These are phyloP conservation scores for Temnopleurus reevesii DNA, from an alignment of 53 echinoderm and acorn worm genomes.

Conservation along the genomic window DNA sequence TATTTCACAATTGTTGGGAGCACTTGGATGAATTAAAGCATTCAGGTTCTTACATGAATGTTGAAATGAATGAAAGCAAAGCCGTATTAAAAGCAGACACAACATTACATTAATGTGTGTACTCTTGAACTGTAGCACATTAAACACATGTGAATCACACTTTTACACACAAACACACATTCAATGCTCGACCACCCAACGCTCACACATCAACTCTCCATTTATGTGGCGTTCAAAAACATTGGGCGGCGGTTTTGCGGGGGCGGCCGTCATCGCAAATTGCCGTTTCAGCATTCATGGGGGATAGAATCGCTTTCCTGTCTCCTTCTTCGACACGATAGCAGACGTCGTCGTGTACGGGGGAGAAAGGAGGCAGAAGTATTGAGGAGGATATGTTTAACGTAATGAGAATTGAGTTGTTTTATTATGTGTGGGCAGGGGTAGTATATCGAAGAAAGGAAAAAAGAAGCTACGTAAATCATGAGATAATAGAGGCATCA, in stretches of 20 bases:
- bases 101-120: background rate
- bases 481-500: background rate
- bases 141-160: background rate
- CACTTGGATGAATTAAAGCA: too few species aligned
- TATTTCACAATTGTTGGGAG: too few species aligned
- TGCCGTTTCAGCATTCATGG: background rate
- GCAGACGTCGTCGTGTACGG: background rate
- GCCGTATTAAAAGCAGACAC: background rate
- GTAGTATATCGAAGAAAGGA: background rate
- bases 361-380: background rate
- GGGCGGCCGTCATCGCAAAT: slow-evolving; percentile 21
- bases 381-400: background rate
- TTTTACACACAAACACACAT: background rate
- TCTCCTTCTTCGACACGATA: background rate
- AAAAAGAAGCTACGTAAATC: background rate
- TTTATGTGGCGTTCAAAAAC: slow-evolving; percentile 2
- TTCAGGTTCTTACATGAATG: background rate
- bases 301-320: slow-evolving; percentile 13
- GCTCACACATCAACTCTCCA: background rate
- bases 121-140: background rate
- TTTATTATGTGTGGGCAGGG: background rate
- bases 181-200: too few species aligned
- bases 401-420: background rate
- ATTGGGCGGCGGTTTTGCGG: background rate
- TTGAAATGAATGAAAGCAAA: background rate